Evolutionary conservation across 2,888 invertebrate genomes (phyloP).

Genomic region (Heliconius sara): DNA sequence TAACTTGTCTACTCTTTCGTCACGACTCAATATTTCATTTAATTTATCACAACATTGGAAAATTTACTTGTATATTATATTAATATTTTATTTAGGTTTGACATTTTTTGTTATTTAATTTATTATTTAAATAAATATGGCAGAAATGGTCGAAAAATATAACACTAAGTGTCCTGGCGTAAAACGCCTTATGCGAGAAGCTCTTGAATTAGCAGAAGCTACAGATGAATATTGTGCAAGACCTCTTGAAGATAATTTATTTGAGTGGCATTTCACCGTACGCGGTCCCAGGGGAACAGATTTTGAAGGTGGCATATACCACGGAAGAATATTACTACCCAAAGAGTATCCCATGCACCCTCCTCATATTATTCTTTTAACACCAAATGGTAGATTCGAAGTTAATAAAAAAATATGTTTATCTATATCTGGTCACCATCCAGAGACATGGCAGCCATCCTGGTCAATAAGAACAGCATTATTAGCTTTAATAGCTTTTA

Average conservation of each 20-base stretch:
- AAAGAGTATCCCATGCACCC: constrained; percentile 99
- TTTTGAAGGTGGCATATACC: constrained; percentile 95
- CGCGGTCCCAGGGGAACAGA: constrained; percentile 94
- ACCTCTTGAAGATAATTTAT: constrained; percentile 96
- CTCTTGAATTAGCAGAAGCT: constrained; percentile 91
- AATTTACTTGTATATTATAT: constrained; percentile 23
- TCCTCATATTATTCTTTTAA: constrained; percentile 95
- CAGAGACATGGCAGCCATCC: constrained; percentile 99
- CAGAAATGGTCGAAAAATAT: constrained; percentile 76
- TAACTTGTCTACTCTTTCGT: constrained; percentile 28
- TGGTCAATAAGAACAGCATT: constrained; percentile 98
- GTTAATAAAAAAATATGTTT: constrained; percentile 96
- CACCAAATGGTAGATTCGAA: constrained; percentile 97
- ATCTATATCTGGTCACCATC: constrained; percentile 97
- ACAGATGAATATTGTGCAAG: constrained; percentile 95
- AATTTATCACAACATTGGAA: constrained; percentile 32
- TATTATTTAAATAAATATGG: constrained; percentile 13
- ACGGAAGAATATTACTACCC: constrained; percentile 95
- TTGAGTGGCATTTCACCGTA: constrained; percentile 99
- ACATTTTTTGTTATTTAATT: constrained; percentile 5
- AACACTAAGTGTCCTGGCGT: constrained; percentile 89
- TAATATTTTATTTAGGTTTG: background rate
- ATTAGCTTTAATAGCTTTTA: constrained; percentile 95
- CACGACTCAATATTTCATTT: constrained; percentile 23
- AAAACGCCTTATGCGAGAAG: constrained; percentile 96